Conservation (phyloP, 2,113 vertebrate genomes). For the Strigops habroptila region DNA sequence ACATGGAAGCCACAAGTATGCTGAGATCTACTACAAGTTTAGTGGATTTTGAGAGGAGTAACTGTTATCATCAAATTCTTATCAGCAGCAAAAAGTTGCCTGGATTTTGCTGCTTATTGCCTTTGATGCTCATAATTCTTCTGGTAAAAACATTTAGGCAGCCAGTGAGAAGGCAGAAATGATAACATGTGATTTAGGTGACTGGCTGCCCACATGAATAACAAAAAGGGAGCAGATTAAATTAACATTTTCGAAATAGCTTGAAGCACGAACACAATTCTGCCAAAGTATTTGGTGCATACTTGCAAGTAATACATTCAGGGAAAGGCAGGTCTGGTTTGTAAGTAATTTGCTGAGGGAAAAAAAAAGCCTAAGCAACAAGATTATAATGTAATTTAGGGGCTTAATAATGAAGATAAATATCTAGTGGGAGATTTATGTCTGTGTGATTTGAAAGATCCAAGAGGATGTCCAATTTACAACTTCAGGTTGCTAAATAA, state of each 20-base stretch:
- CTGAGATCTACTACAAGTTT: background rate
- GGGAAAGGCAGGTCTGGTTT: background rate
- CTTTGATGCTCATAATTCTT: background rate
- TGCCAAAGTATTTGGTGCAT: background rate
- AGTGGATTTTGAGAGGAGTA: conserved; percentile 1
- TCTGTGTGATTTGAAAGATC: background rate
- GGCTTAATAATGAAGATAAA: conserved; percentile 26
- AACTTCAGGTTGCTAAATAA: background rate
- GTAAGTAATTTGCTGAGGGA: background rate
- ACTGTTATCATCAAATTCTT: background rate
- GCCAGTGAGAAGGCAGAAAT: background rate
- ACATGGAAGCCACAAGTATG: background rate
- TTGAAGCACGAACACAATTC: conserved; percentile 18
- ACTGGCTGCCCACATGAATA: background rate
- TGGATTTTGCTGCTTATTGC: background rate
- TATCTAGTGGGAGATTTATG: conserved; percentile 23
- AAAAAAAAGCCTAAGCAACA: background rate
- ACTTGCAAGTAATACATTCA: background rate
- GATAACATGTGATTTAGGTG: background rate
- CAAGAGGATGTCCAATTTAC: background rate
- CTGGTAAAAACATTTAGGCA: background rate
- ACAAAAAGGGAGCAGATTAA: conserved; percentile 12
- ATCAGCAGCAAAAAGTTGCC: background rate
- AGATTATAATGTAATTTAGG: conserved; percentile 3
- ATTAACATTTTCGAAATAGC: conserved; percentile 44